phyloP scores from a whole-genome alignment of 2,888 invertebrate genomes.

The Plagodis pulveraria region DNA sequence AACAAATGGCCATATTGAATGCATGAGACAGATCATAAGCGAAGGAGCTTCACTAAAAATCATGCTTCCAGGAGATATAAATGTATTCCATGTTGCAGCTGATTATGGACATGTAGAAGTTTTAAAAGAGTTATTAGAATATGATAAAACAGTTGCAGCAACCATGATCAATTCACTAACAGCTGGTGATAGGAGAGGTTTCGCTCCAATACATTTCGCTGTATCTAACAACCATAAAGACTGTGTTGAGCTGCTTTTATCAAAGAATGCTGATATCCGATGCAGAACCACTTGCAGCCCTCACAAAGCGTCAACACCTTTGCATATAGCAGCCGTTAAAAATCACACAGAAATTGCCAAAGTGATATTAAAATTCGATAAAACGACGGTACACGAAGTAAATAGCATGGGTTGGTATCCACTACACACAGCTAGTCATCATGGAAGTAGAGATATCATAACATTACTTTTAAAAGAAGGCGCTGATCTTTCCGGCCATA shows the following conservation, averaged over 20 bases:
- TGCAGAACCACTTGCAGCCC: constrained; percentile 71
- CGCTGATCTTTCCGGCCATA: constrained; percentile 72
- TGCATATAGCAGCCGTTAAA: constrained; percentile 75
- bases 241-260: constrained; percentile 74
- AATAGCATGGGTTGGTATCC: constrained; percentile 65
- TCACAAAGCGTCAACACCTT: constrained; percentile 70
- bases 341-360: constrained; percentile 69
- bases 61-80: constrained; percentile 73
- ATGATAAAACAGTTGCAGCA: constrained; percentile 63
- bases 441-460: constrained; percentile 86
- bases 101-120: constrained; percentile 82
- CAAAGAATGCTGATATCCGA: constrained; percentile 73
- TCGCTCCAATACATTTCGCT: constrained; percentile 83
- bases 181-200: constrained; percentile 68
- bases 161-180: constrained; percentile 62
- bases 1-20: constrained; percentile 65
- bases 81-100: constrained; percentile 86
- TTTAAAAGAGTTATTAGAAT: constrained; percentile 78
- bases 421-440: constrained; percentile 78
- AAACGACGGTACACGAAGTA: constrained; percentile 71
- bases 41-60: constrained; percentile 76
- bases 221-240: constrained; percentile 77
- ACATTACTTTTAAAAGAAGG: constrained; percentile 69
- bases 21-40: constrained; percentile 70
- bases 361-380: constrained; percentile 66